A percentile compares a stretch with the other conserved stretches of the same genome.
phyloP scores from a whole-genome alignment of 2,113 vertebrate species.

The Tauraco erythrolophus region DNA sequence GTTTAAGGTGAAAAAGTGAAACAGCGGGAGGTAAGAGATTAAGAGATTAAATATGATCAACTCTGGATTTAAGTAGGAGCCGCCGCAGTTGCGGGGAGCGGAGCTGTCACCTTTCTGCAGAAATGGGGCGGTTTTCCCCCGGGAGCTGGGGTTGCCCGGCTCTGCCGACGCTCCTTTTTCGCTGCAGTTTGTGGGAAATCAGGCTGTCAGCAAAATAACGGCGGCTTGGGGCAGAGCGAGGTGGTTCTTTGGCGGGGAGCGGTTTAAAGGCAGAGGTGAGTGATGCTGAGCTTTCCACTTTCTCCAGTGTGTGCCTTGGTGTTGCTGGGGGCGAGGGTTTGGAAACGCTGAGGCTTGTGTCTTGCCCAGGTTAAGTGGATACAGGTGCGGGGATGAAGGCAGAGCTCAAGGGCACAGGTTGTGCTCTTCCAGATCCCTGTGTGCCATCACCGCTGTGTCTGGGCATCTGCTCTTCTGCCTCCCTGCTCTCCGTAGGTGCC shows the following conservation, averaged over 20 bases:
- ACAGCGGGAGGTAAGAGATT: constrained; percentile 19
- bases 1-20: constrained; percentile 36
- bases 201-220: background rate
- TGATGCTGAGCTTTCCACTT: background rate
- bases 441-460: background rate
- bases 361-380: background rate
- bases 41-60: background rate
- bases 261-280: background rate
- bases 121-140: background rate
- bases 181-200: background rate
- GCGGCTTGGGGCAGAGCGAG: background rate
- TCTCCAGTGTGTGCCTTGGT: background rate
- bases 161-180: background rate
- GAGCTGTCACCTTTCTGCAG: background rate
- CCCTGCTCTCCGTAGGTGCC: background rate
- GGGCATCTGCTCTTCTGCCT: background rate
- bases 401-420: background rate
- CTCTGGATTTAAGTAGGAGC: background rate
- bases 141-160: background rate
- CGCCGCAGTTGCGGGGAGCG: fast-evolving
- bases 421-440: background rate
- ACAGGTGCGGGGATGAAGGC: background rate
- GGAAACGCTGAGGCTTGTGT: background rate
- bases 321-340: background rate
- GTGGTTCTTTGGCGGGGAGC: background rate